These are phyloP conservation scores for Trachelus troglodyta DNA, from an alignment of 2,888 invertebrate genomes.

Conservation along the genomic window DNA sequence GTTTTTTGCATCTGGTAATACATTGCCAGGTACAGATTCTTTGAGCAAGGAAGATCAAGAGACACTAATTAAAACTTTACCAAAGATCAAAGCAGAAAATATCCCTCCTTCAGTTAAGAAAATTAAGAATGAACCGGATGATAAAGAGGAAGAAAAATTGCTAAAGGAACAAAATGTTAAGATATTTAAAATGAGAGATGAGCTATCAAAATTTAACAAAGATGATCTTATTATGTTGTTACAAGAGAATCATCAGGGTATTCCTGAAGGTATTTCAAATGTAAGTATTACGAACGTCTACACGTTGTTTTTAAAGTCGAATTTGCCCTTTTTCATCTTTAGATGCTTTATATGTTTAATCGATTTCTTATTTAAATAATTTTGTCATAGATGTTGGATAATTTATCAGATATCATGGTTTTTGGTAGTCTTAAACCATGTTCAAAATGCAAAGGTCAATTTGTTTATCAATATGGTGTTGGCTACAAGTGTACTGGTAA, in stretches of 20 bases:
- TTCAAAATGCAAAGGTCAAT: slow-evolving; percentile 82
- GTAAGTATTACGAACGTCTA: slow-evolving; percentile 65
- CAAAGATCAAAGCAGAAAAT: slow-evolving; percentile 71
- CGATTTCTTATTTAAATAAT: slow-evolving; percentile 14
- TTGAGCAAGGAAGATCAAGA: slow-evolving; percentile 80
- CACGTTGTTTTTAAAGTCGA: background rate
- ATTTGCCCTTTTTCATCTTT: background rate
- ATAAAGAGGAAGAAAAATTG: slow-evolving; percentile 70
- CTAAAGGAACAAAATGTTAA: slow-evolving; percentile 80
- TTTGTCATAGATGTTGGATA: slow-evolving; percentile 76
- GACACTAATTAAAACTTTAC: slow-evolving; percentile 73
- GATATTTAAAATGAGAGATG: slow-evolving; percentile 76
- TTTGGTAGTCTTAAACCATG: slow-evolving; percentile 89
- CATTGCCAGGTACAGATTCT: slow-evolving; percentile 80
- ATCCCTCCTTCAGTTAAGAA: slow-evolving; percentile 74
- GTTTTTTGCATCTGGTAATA: slow-evolving; percentile 78
- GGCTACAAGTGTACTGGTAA: slow-evolving; percentile 90
- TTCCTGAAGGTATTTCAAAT: slow-evolving; percentile 75
- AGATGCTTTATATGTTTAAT: slow-evolving; percentile 1
- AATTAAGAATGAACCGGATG: slow-evolving; percentile 73
- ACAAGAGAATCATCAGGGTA: slow-evolving; percentile 77
- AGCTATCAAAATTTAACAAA: slow-evolving; percentile 71
- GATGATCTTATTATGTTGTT: slow-evolving; percentile 74
- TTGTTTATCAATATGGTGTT: slow-evolving; percentile 73
- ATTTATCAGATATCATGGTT: slow-evolving; percentile 84